Evolutionary conservation across 2,888 invertebrate genomes (phyloP), one percentile per base, ranked within the genome.

Genomic region (Drosophila mimetica): DNA sequence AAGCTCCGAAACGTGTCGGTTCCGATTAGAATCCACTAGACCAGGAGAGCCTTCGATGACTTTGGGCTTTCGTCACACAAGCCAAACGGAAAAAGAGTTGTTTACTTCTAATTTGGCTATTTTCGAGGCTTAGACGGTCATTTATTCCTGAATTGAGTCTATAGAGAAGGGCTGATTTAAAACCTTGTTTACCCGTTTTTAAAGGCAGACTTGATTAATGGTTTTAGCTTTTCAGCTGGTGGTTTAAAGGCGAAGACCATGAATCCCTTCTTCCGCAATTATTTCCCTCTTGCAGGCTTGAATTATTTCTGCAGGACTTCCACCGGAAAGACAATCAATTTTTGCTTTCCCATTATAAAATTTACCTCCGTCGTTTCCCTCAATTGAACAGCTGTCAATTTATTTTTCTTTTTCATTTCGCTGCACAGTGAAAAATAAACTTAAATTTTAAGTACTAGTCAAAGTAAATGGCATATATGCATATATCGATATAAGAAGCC

Each of bases 41-140:
- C 48, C 42, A 64, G 18, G 41, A 52, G 34, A 39, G 42, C 50
- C 51, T 47, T 58, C 57, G 58, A 79, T 81, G 75, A 71, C 67
- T 74, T 54, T 47, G 59, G 50, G 54, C 57, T 75, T 71, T 66
- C 58, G 52, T 50, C 54, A 52, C 46, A 47, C 34, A 42, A 50
- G 50, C 37, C 44, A 5, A 55, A 58, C 55, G 55, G 47, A 34
- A 69, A 52, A 78, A 70, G 74, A 77, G 86, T 74, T 79, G 76
- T 77, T 79, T 72, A 42, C 69, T 34, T 72, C 58, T 79, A 79
- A 82, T 82, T 77, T 79, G 74, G 66, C 78, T 73, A 85, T 82
- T 83, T 82, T 64, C 42, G 44, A 54, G 63, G 67, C 78, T 85
- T 74, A 79, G 78, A 59, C 51, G 53, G 74, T 76, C 72, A 76